Conservation (phyloP, 2,888 invertebrate species). For the Zhuqinia jingwanae region DNA sequence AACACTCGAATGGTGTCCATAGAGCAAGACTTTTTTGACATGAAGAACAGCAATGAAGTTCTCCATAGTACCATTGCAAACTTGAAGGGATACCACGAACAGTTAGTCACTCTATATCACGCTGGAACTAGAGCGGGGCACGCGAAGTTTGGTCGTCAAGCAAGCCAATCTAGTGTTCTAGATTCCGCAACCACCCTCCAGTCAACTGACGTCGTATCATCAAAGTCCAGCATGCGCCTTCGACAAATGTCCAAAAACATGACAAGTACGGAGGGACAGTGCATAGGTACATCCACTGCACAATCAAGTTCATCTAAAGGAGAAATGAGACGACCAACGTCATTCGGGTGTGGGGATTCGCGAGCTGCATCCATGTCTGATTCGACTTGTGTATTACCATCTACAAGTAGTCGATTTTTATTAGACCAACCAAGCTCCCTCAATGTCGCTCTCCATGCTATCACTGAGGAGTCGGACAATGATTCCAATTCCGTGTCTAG, state of each 20-base stretch:
- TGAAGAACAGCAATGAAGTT: not conserved
- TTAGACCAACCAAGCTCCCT: not conserved
- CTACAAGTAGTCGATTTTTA: not conserved
- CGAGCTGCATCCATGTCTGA: not conserved
- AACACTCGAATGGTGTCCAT: not conserved
- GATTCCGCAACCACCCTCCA: no score
- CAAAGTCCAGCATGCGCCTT: not conserved
- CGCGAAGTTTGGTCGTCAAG: not conserved
- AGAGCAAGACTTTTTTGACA: not conserved
- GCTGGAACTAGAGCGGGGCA: not conserved
- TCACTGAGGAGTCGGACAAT: not conserved
- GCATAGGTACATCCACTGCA: not conserved
- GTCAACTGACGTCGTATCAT: not conserved
- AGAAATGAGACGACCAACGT: not conserved
- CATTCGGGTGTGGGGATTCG: not conserved
- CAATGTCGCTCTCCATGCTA: not conserved
- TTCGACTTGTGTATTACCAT: not conserved
- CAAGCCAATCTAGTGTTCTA: not conserved
- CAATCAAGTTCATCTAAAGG: not conserved
- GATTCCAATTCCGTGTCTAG: not conserved
- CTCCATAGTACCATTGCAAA: not conserved
- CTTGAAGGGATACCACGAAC: not conserved
- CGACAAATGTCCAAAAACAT: not conserved
- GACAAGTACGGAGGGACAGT: not conserved
- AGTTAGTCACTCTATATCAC: not conserved